Conservation (phyloP, 1,140 invertebrate genomes). For the Drosophila lacteicornis region DNA sequence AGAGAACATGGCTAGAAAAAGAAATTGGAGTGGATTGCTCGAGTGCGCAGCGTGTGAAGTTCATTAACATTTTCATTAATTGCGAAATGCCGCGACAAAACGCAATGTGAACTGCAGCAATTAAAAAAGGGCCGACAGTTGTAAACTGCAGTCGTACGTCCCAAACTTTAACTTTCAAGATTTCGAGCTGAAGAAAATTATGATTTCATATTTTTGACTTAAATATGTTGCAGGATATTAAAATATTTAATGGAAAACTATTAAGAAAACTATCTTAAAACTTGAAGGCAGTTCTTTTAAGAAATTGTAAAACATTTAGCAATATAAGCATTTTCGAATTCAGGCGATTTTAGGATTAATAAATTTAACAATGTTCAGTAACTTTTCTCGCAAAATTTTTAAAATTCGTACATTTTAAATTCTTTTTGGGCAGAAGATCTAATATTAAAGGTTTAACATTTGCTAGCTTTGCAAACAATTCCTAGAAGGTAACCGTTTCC, state of each 20-base stretch:
- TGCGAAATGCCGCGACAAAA: slow-evolving; percentile 75
- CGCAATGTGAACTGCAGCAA: slow-evolving; percentile 65
- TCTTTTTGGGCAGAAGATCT: too few relatives aligned
- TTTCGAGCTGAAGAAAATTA: not conserved
- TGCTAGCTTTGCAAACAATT: not conserved
- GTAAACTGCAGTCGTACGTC: slow-evolving; percentile 20
- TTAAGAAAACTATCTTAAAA: too few relatives aligned
- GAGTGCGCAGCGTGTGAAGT: slow-evolving; percentile 81
- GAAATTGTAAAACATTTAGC: too few relatives aligned
- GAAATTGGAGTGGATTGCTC: slow-evolving; percentile 55
- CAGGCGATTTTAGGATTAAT: too few relatives aligned
- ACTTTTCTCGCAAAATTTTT: too few relatives aligned
- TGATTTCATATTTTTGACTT: not conserved
- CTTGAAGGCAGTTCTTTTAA: too few relatives aligned
- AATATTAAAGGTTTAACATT: too few relatives aligned
- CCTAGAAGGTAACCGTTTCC: not conserved
- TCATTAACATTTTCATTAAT: slow-evolving; percentile 84
- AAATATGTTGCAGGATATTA: too few relatives aligned
- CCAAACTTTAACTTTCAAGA: not conserved
- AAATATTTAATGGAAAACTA: too few relatives aligned
- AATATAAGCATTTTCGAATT: too few relatives aligned
- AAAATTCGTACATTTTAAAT: too few relatives aligned
- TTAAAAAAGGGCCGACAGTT: slow-evolving; percentile 46
- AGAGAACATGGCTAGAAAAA: slow-evolving; percentile 59
- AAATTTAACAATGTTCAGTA: too few relatives aligned